These are phyloP conservation scores for Latrodectus elegans DNA, from an alignment of 2,888 invertebrate species.

Conservation along the genomic window DNA sequence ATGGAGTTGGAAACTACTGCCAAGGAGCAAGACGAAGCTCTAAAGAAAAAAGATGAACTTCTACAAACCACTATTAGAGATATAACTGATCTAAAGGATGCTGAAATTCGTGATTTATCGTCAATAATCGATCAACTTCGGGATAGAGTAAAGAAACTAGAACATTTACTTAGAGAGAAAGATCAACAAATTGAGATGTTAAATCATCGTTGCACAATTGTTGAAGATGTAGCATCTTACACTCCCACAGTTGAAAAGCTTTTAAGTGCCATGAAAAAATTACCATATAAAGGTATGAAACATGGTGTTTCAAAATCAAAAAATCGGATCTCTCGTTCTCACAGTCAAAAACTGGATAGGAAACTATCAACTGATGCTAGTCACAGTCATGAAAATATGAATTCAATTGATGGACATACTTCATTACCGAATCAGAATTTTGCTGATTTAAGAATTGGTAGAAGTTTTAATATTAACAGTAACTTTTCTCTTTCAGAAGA, in stretches of 20 bases:
- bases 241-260: conserved; percentile 70
- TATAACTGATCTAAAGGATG: conserved; percentile 69
- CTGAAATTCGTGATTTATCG: conserved; percentile 68
- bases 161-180: conserved; percentile 70
- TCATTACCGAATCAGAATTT: conserved; percentile 48
- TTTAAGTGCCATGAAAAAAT: conserved; percentile 70
- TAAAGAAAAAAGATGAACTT: conserved; percentile 71
- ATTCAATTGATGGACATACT: conserved; percentile 62
- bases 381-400: conserved; percentile 48
- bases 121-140: conserved; percentile 62
- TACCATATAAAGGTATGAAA: conserved; percentile 56
- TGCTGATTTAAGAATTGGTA: conserved; percentile 71
- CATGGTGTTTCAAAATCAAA: conserved; percentile 46
- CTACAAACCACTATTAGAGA: conserved; percentile 69
- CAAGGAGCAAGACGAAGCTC: conserved; percentile 69
- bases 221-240: conserved; percentile 70
- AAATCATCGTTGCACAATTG: conserved; percentile 62
- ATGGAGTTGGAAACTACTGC: conserved; percentile 73
- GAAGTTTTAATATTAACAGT: conserved; percentile 72
- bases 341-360: conserved; percentile 41
- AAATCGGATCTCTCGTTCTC: conserved; percentile 43
- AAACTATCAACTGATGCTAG: conserved; percentile 43
- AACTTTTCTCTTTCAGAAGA: conserved; percentile 72
- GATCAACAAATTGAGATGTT: conserved; percentile 70
- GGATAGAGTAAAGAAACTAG: conserved; percentile 69